Evolutionary conservation across 2,113 vertebrate species (phyloP).

Genomic region (Mustelus asterias): DNA sequence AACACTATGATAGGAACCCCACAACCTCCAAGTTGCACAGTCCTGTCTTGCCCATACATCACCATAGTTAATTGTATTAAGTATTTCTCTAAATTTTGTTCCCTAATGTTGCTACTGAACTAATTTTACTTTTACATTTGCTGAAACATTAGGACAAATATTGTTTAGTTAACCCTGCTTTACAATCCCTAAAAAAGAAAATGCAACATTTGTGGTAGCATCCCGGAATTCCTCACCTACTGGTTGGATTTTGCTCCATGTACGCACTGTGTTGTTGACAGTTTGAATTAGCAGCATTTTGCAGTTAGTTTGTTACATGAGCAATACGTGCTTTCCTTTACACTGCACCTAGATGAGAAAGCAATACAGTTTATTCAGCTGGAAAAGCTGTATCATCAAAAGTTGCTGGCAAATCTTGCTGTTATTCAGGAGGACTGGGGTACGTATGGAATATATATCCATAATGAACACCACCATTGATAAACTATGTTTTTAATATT

Average conservation of each 20-base stretch:
- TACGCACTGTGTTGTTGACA: neutral
- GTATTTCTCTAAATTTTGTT: neutral
- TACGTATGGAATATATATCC: constrained; percentile 50
- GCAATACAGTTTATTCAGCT: constrained; percentile 87
- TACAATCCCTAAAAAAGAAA: neutral
- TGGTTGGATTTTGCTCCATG: neutral
- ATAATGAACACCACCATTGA: neutral
- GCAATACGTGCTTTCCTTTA: constrained; percentile 55
- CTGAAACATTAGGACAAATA: neutral
- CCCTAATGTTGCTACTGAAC: neutral
- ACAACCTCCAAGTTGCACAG: neutral
- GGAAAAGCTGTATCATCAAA: constrained; percentile 84
- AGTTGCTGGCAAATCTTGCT: constrained; percentile 80
- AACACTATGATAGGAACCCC: no score
- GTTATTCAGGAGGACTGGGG: constrained; percentile 86
- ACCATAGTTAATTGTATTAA: neutral
- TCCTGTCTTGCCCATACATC: neutral
- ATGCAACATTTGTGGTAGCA: no score
- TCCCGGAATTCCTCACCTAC: neutral
- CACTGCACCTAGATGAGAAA: constrained; percentile 70
- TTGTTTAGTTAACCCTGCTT: neutral
- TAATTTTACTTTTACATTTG: neutral
- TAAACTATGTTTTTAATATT: neutral
- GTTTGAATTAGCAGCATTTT: neutral
- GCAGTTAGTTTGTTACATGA: neutral